phyloP scores from a whole-genome alignment of 2,113 vertebrate genomes.

The Silurus glanis region DNA sequence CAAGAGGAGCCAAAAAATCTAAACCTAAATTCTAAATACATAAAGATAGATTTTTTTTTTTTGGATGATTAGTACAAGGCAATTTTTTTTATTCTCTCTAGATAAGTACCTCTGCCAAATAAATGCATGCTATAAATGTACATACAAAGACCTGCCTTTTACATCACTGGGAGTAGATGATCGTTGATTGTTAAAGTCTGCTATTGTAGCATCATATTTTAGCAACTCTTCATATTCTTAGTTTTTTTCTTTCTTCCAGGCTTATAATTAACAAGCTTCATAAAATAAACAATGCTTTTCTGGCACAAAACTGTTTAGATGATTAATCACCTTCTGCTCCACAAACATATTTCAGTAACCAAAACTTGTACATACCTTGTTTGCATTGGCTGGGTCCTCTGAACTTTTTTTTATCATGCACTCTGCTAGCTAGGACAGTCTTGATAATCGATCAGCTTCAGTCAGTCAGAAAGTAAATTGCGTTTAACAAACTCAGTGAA shows the following conservation, averaged over 20 bases:
- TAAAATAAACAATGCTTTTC: neutral
- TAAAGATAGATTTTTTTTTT: neutral
- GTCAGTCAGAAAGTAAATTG: neutral
- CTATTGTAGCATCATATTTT: neutral
- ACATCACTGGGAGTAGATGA: neutral
- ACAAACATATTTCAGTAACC: neutral
- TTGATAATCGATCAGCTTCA: neutral
- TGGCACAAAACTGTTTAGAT: neutral
- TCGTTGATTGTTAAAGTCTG: neutral
- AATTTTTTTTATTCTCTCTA: neutral
- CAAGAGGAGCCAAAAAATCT: neutral
- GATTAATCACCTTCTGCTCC: neutral
- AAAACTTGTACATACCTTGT: neutral
- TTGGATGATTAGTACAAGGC: neutral
- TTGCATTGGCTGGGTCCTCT: neutral
- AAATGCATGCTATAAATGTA: neutral
- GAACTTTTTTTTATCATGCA: neutral
- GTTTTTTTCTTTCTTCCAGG: neutral
- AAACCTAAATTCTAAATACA: neutral
- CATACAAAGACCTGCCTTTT: neutral
- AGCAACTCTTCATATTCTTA: neutral
- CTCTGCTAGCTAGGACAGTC: neutral
- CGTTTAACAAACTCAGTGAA: neutral
- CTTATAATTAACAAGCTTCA: neutral
- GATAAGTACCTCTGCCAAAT: neutral